Evolutionary conservation across 1,140 invertebrate genomes (phyloP), one percentile per base, ranked within the genome.

Genomic region (Mycetomoellerius zeteki): DNA sequence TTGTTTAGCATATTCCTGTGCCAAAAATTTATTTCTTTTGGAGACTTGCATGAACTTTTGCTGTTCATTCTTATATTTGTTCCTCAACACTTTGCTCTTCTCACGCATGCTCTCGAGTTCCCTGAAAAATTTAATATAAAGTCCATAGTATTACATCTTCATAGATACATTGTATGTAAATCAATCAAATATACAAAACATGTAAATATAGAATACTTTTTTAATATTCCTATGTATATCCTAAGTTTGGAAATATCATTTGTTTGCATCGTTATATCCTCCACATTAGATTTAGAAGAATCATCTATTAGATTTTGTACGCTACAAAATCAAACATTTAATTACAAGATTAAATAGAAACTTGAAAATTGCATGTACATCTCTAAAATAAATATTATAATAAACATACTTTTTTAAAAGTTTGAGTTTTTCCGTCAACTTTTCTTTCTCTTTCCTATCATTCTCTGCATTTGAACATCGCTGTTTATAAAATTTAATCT

Each of bases 391-490:
- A 19, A 76, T 24, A 43, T 0, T 58, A 30, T 21, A 43, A 72
- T 24, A 50, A 50, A 50, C 85, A 86, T 89, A 95, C 94, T 88
- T 92, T 62, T 92, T 91, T 3, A 92, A 91, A 6, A 82, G 30
- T 37, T 96, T 95, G 19, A 97, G 87, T 60, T 96, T 95, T 8
- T 96, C 96, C 86, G 96, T 96, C 1, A 97, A 90, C 0, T 86
- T 85, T 24, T 93, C 93, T 88, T 96, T 94, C 91, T 97, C 96
- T 94, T 1, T 96, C 84, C 73, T 93, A 95, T 8, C 95, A 89
- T 0, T 92, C 52, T 96, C 96, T 84, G 93, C 93, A 73, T 95
- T 95, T 56, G 10, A 10, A 50, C 24, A 65, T 86, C 96, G 95
- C 43, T 94, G 88, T 91, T 96, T 96, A 43, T 94, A 93, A 87